Percentiles rank a stretch among this genome's conserved stretches.
These are phyloP conservation scores for Gryllus bimaculatus DNA, from an alignment of 1,140 invertebrate species.

Conservation along the genomic window DNA sequence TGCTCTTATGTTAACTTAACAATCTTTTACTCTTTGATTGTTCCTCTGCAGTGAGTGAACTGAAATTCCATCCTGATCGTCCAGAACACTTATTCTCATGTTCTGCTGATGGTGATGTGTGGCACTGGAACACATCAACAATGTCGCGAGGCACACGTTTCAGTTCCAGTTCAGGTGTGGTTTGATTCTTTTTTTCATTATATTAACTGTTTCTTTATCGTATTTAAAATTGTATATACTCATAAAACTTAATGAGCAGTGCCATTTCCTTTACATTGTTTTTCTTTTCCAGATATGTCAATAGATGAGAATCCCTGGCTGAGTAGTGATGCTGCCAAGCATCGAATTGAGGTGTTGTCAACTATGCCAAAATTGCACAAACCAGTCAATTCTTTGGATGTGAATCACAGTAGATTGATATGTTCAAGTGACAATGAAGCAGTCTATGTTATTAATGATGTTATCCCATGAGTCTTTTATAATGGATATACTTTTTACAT, in stretches of 20 bases:
- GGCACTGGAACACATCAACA: constrained; percentile 63
- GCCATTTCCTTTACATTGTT: background rate
- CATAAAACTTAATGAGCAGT: background rate
- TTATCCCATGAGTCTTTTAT: background rate
- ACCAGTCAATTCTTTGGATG: constrained; percentile 69
- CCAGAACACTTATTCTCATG: constrained; percentile 75
- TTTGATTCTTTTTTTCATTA: background rate
- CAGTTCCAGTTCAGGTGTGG: constrained; percentile 3
- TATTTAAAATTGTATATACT: background rate
- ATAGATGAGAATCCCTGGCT: constrained; percentile 47
- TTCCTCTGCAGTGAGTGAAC: constrained; percentile 51
- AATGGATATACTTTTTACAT: background rate
- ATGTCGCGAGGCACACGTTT: constrained; percentile 24
- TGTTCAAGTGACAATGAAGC: constrained; percentile 79
- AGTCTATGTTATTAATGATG: constrained; percentile 53
- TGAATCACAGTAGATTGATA: constrained; percentile 56
- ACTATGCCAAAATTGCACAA: constrained; percentile 59
- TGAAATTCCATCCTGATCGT: constrained; percentile 71
- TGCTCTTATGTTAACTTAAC: background rate
- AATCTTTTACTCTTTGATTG: background rate
- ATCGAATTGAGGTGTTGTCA: constrained; percentile 59
- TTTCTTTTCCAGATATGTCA: constrained; percentile 28
- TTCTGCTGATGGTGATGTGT: constrained; percentile 68
- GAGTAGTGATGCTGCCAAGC: constrained; percentile 51
- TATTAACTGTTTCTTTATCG: background rate